Conservation (phyloP, 1,140 invertebrate genomes). For the Hypothenemus hampei region DNA sequence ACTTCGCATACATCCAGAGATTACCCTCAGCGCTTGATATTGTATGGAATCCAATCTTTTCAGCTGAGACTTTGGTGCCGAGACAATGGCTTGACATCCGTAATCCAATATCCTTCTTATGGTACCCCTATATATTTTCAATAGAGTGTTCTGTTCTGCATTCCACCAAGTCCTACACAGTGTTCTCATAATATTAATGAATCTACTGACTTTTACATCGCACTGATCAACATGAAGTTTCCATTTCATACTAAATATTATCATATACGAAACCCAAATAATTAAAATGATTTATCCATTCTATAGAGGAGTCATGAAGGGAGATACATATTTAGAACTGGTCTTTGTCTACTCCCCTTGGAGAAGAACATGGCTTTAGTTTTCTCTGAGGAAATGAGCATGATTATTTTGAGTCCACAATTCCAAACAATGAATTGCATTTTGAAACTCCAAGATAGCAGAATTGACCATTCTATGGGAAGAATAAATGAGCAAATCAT, state of each 20-base stretch:
- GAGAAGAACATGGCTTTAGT: not conserved
- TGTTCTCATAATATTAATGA: slow-evolving; percentile 8
- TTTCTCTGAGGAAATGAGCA: not conserved
- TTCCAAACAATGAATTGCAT: no score
- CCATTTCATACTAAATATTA: not conserved
- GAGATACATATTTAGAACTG: not conserved
- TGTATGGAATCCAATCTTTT: slow-evolving; percentile 13
- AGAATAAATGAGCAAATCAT: no score
- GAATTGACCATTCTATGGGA: no score
- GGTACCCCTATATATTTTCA: slow-evolving; percentile 3
- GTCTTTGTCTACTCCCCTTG: not conserved
- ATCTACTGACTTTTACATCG: not conserved
- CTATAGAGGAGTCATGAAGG: not conserved
- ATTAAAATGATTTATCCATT: not conserved
- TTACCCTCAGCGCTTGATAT: not conserved
- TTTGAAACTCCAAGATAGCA: no score
- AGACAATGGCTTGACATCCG: slow-evolving; percentile 1
- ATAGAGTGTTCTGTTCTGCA: slow-evolving; percentile 2
- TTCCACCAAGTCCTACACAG: slow-evolving; percentile 14
- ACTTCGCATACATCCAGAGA: no score
- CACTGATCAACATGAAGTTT: not conserved
- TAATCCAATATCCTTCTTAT: slow-evolving; percentile 15
- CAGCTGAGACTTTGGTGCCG: not conserved
- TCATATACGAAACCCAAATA: not conserved
- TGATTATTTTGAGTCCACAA: not conserved